These are phyloP conservation scores for Struthio camelus DNA, from an alignment of 2,113 vertebrate genomes.

Conservation along the genomic window DNA sequence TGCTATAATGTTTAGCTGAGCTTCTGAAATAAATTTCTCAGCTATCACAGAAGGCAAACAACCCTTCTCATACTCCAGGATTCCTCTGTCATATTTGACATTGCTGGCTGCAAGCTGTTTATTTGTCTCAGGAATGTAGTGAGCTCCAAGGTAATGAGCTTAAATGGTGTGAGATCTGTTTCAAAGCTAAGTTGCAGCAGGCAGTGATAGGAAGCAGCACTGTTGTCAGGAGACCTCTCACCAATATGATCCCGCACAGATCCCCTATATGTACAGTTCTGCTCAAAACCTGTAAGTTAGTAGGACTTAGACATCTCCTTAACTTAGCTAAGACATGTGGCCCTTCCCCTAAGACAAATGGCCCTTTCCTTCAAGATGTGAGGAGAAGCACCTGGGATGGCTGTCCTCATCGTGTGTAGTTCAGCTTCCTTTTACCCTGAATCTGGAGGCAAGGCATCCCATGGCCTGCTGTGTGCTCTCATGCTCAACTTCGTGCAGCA, in stretches of 20 bases:
- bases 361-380: too few species aligned
- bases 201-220: neutral
- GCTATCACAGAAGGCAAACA: neutral
- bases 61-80: neutral
- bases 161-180: constrained; percentile 18
- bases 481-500: neutral
- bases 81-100: neutral
- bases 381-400: neutral
- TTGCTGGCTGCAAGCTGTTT: neutral
- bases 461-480: neutral
- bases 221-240: neutral
- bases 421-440: neutral
- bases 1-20: neutral
- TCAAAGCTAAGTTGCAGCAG: neutral
- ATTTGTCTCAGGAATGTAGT: neutral
- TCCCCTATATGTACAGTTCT: neutral
- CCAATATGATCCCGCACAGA: neutral
- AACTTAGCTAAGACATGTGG: neutral
- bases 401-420: neutral
- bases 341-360: too few species aligned
- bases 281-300: neutral
- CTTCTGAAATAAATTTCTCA: neutral
- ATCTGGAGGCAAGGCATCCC: neutral
- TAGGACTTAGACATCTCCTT: neutral
- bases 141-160: constrained; percentile 11